Percentiles rank a stretch among this genome's conserved stretches.
Evolutionary conservation across 2,888 invertebrate genomes (phyloP).

Genomic region (Xylocampa areola): DNA sequence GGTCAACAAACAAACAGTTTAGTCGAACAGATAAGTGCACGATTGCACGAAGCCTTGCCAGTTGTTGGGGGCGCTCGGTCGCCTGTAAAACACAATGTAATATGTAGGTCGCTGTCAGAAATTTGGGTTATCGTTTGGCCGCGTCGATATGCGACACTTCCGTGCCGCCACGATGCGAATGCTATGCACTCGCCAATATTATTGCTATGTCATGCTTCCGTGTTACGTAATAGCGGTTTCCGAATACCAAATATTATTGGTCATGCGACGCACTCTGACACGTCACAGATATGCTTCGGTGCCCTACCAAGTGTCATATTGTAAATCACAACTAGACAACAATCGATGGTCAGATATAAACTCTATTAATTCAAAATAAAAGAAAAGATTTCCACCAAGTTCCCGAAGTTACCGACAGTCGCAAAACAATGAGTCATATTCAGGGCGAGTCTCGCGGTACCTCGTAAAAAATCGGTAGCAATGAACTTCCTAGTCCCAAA

Average conservation of each 20-base stretch:
- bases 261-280: constrained; percentile 67
- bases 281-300: constrained; percentile 42
- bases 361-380: constrained; percentile 10
- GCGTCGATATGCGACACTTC: constrained; percentile 87
- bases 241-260: constrained; percentile 69
- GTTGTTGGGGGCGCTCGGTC: constrained; percentile 71
- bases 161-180: constrained; percentile 78
- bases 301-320: not conserved
- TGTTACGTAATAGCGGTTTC: constrained; percentile 73
- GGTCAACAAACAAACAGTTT: constrained; percentile 68
- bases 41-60: constrained; percentile 69
- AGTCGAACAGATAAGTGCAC: constrained; percentile 64
- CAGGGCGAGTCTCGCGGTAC: constrained; percentile 72
- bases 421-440: constrained; percentile 73
- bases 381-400: constrained; percentile 21
- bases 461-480: constrained; percentile 80
- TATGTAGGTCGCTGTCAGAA: constrained; percentile 87
- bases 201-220: constrained; percentile 68
- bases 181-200: constrained; percentile 80
- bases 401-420: constrained; percentile 44
- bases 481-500: constrained; percentile 82
- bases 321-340: constrained; percentile 6
- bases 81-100: constrained; percentile 79
- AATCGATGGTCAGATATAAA: constrained; percentile 10
- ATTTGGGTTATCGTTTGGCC: constrained; percentile 88